These are phyloP conservation scores for Neodontobutis hainanensis DNA, from an alignment of 2,113 vertebrate genomes.

Conservation along the genomic window DNA sequence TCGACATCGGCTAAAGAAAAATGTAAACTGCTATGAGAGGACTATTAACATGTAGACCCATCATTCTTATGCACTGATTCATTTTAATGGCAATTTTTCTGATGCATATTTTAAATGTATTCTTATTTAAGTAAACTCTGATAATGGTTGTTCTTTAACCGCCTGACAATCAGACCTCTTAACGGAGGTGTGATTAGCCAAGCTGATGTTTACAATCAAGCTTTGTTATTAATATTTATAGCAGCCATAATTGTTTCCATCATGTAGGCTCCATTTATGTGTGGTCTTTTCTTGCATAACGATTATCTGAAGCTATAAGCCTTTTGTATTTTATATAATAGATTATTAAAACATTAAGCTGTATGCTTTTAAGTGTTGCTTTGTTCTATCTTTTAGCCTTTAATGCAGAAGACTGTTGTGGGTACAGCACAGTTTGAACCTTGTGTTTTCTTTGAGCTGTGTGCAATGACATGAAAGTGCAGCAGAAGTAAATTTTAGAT, in stretches of 20 bases:
- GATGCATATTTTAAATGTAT: neutral
- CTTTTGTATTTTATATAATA: slow-evolving; percentile 1
- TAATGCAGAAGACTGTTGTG: too few relatives aligned
- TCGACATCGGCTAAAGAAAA: too few relatives aligned
- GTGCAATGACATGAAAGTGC: too few relatives aligned
- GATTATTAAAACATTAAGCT: neutral
- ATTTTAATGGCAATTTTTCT: too few relatives aligned
- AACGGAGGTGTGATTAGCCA: neutral
- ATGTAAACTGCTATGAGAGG: too few relatives aligned
- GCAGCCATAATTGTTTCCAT: neutral
- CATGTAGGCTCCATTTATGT: neutral
- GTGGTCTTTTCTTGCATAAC: neutral
- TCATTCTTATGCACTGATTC: neutral
- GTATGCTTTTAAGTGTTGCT: neutral
- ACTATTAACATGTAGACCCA: neutral
- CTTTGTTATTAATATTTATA: neutral
- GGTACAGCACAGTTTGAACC: too few relatives aligned
- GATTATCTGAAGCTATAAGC: neutral
- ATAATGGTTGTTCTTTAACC: neutral
- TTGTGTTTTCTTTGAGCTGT: too few relatives aligned
- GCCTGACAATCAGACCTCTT: neutral
- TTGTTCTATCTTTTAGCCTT: neutral
- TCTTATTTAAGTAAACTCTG: neutral
- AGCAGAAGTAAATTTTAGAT: too few relatives aligned
- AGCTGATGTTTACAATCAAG: neutral